These are phyloP conservation scores for Drosophila sulfurigaster DNA, from an alignment of 1,140 invertebrate species.

Conservation along the genomic window DNA sequence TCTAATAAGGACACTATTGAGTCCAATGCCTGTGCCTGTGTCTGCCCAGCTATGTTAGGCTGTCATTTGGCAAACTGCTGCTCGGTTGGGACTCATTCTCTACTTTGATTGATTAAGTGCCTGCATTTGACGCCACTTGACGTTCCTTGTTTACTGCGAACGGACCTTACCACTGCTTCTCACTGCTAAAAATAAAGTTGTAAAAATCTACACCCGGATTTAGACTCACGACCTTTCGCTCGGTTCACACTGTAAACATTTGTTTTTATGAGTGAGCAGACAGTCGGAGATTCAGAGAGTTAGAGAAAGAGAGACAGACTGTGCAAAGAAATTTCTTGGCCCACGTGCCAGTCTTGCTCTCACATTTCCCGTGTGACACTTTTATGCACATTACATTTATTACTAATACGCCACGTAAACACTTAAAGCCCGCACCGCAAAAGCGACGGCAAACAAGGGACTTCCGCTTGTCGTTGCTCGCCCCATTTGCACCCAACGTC, in stretches of 20 bases:
- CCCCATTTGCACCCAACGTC: constrained; percentile 44
- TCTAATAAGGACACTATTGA: constrained; percentile 64
- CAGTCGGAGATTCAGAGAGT: neutral
- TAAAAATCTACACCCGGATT: constrained; percentile 60
- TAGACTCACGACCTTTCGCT: constrained; percentile 9
- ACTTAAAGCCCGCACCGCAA: constrained; percentile 61
- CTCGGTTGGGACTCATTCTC: constrained; percentile 28
- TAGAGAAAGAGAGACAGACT: neutral
- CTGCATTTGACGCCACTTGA: constrained; percentile 73
- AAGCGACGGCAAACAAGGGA: constrained; percentile 65
- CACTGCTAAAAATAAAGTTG: constrained; percentile 61
- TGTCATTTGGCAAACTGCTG: constrained; percentile 2
- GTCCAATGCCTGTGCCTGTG: constrained; percentile 21
- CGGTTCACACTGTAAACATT: constrained; percentile 74
- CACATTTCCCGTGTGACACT: constrained; percentile 41
- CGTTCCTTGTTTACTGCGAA: constrained; percentile 40
- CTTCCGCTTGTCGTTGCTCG: constrained; percentile 54
- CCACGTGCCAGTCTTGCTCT: constrained; percentile 5
- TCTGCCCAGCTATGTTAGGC: neutral
- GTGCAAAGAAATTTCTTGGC: constrained; percentile 13
- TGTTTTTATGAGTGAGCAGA: constrained; percentile 42
- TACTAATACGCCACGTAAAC: constrained; percentile 83
- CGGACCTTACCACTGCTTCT: constrained; percentile 9
- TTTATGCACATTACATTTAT: constrained; percentile 80
- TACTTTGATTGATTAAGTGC: constrained; percentile 79